Conservation (phyloP, 2,797 vertebrate species). For the Enteromius treurensis region DNA sequence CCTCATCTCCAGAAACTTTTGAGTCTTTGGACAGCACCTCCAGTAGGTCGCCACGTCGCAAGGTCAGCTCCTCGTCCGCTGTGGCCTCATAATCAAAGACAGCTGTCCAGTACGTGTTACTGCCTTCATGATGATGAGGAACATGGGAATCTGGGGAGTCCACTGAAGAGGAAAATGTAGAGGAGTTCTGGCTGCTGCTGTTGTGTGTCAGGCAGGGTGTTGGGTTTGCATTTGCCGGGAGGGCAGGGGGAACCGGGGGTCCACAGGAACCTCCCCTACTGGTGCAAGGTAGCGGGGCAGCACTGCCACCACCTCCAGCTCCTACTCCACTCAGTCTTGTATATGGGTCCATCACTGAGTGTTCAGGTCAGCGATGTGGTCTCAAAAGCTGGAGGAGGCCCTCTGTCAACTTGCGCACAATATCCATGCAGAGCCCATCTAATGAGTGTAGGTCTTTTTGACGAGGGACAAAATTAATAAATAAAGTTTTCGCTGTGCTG, state of each 20-base stretch:
- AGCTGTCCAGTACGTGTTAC: slow-evolving; percentile 85
- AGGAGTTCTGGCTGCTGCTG: slow-evolving; percentile 78
- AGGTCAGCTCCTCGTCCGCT: slow-evolving; percentile 89
- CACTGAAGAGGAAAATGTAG: slow-evolving; percentile 70
- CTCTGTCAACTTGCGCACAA: slow-evolving; percentile 75
- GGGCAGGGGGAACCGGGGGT: slow-evolving; percentile 71
- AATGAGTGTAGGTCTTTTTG: slow-evolving; percentile 69
- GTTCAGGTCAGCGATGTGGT: slow-evolving; percentile 69
- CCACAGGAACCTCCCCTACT: slow-evolving; percentile 79
- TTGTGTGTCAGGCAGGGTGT: slow-evolving; percentile 71
- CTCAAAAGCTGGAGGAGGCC: slow-evolving; percentile 67
- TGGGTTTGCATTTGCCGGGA: slow-evolving; percentile 70
- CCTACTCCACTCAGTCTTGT: slow-evolving; percentile 68
- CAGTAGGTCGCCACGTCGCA: slow-evolving; percentile 86
- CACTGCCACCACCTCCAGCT: slow-evolving; percentile 47
- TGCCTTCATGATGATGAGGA: slow-evolving; percentile 66
- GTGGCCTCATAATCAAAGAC: slow-evolving; percentile 93
- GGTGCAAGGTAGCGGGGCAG: slow-evolving; percentile 75
- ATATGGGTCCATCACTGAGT: slow-evolving; percentile 79
- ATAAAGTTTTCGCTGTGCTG: slow-evolving; percentile 54
- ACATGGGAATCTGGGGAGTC: slow-evolving; percentile 76
- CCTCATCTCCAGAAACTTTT: slow-evolving; percentile 90
- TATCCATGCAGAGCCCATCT: slow-evolving; percentile 79
- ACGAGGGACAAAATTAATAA: slow-evolving; percentile 64
- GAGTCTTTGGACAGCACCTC: slow-evolving; percentile 93